Conservation (phyloP, 2,797 vertebrate species). For the Fratercula arctica region DNA sequence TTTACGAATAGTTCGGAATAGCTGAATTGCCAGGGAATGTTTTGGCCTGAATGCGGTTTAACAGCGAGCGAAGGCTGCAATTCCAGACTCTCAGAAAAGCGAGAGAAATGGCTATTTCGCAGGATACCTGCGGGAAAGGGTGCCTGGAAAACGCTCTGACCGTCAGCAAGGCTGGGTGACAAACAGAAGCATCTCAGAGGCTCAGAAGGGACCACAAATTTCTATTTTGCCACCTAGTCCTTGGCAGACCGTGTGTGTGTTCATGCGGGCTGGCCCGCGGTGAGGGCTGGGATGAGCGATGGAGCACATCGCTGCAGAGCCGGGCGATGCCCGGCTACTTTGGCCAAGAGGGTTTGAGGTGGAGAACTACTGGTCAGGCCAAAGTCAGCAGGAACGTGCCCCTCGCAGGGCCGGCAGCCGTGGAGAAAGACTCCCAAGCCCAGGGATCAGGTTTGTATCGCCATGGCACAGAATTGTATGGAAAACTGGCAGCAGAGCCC, state of each 20-base stretch:
- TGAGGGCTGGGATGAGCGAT: background rate
- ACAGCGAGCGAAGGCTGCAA: constrained; percentile 1
- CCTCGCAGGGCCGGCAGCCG: background rate
- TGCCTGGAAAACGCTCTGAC: background rate
- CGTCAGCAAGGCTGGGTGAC: background rate
- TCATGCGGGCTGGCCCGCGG: background rate
- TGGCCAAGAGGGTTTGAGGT: background rate
- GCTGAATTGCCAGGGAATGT: background rate
- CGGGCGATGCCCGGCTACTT: background rate
- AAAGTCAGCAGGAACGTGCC: background rate
- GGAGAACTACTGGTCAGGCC: background rate
- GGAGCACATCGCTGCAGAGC: background rate
- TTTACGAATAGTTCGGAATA: background rate
- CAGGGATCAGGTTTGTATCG: background rate
- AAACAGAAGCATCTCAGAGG: background rate
- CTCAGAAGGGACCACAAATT: background rate
- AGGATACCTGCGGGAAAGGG: constrained; percentile 51
- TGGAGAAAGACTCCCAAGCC: background rate
- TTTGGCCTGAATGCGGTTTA: background rate
- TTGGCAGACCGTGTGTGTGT: background rate
- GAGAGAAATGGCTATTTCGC: constrained; percentile 46
- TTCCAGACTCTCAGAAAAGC: constrained; percentile 54
- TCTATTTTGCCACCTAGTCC: background rate
- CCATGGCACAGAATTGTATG: background rate
- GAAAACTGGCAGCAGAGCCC: background rate